Evolutionary conservation across 2,797 vertebrate genomes (phyloP).

Genomic region (Melanotaenia parkinsoni): DNA sequence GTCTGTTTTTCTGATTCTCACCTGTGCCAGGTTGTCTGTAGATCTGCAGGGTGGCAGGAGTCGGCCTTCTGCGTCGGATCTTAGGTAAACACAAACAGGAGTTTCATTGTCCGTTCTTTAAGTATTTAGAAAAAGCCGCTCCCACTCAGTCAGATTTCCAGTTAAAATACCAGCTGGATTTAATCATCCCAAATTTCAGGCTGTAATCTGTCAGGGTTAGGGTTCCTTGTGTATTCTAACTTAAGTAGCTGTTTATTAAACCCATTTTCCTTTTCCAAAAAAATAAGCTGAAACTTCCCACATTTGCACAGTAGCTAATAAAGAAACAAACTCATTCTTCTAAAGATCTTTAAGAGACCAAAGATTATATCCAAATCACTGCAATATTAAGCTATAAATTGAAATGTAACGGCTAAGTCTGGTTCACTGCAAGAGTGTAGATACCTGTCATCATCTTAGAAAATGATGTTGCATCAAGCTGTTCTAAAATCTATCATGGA

Average conservation of each 20-base stretch:
- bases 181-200: no score
- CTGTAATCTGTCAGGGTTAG: no score
- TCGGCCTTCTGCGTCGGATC: slow-evolving; percentile 77
- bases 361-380: no score
- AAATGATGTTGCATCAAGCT: slow-evolving; percentile 10
- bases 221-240: no score
- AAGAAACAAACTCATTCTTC: no score
- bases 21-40: slow-evolving; percentile 76
- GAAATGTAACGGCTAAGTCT: background rate
- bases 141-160: no score
- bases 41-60: slow-evolving; percentile 79
- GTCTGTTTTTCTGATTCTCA: slow-evolving; percentile 30
- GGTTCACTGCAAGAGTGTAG: slow-evolving; percentile 10
- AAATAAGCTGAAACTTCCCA: background rate
- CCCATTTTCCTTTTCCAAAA: background rate
- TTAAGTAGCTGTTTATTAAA: background rate
- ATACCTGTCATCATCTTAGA: background rate
- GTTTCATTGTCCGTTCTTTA: background rate
- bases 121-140: background rate
- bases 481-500: background rate
- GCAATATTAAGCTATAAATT: background rate
- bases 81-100: slow-evolving; percentile 37
- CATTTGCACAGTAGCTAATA: background rate
- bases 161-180: background rate
- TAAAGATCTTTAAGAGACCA: no score